Evolutionary conservation across 2,888 invertebrate genomes (phyloP).

Genomic region (Epirrhoe alternata): DNA sequence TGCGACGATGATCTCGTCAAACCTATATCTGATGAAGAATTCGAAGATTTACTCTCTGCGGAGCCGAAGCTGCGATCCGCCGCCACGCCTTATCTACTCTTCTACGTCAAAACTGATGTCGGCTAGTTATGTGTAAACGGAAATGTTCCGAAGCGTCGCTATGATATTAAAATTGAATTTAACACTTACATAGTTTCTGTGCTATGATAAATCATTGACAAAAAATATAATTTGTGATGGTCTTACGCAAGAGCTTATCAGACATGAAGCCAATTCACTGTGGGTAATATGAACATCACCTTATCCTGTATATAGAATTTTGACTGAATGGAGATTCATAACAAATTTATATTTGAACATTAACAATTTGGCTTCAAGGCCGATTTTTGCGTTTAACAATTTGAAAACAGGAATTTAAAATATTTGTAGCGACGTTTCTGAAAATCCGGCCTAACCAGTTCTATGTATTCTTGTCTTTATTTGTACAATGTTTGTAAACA

Average conservation of each 20-base stretch:
- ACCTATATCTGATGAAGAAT: constrained; percentile 90
- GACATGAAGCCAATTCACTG: too few relatives aligned
- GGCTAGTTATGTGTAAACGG: constrained; percentile 57
- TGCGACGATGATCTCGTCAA: constrained; percentile 95
- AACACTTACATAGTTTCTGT: too few relatives aligned
- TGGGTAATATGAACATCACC: too few relatives aligned
- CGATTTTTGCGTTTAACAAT: not conserved
- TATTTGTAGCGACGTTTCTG: constrained; percentile 7
- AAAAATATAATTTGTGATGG: too few relatives aligned
- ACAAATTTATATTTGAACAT: too few relatives aligned
- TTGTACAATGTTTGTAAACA: constrained; percentile 30
- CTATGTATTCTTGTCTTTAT: constrained; percentile 9
- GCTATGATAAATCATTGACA: too few relatives aligned
- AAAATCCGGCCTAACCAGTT: constrained; percentile 12
- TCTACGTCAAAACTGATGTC: constrained; percentile 89
- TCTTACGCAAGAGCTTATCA: too few relatives aligned
- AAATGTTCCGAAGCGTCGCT: not conserved
- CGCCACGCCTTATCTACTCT: constrained; percentile 94
- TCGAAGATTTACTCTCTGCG: constrained; percentile 90
- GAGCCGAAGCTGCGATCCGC: constrained; percentile 90
- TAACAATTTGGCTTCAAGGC: not conserved
- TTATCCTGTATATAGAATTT: too few relatives aligned
- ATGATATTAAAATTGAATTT: not conserved
- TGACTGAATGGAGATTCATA: too few relatives aligned
- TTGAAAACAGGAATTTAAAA: not conserved